These are phyloP conservation scores for Bothrops jararaca DNA, from an alignment of 2,113 vertebrate species.

Conservation along the genomic window DNA sequence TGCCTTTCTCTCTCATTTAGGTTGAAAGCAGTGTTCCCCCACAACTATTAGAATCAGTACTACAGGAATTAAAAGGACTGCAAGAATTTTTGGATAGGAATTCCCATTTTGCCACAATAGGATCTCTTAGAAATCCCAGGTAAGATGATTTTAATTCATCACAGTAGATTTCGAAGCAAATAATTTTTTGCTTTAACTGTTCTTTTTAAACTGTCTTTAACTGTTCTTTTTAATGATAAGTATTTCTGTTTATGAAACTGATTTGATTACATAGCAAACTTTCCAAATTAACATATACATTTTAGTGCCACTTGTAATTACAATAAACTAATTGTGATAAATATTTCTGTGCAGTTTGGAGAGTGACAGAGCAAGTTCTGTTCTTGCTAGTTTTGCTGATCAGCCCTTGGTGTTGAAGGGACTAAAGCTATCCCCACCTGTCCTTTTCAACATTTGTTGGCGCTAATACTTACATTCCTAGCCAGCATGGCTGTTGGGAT, in stretches of 20 bases:
- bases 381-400: background rate
- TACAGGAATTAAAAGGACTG: conserved; percentile 84
- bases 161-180: background rate
- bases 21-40: conserved; percentile 87
- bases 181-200: background rate
- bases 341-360: background rate
- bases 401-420: background rate
- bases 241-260: background rate
- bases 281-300: background rate
- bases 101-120: conserved; percentile 86
- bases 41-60: conserved; percentile 78
- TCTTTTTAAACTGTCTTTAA: background rate
- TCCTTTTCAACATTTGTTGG: background rate
- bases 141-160: conserved; percentile 58
- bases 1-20: conserved; percentile 62
- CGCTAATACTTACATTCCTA: background rate
- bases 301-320: background rate
- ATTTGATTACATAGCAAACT: background rate
- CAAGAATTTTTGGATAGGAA: conserved; percentile 94
- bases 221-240: background rate
- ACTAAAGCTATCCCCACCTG: background rate
- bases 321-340: background rate
- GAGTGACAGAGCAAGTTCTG: background rate
- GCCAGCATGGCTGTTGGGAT: background rate
- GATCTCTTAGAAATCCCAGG: conserved; percentile 84